phyloP scores from a whole-genome alignment of 2,797 vertebrate genomes.

The Bovichtus diacanthus region DNA sequence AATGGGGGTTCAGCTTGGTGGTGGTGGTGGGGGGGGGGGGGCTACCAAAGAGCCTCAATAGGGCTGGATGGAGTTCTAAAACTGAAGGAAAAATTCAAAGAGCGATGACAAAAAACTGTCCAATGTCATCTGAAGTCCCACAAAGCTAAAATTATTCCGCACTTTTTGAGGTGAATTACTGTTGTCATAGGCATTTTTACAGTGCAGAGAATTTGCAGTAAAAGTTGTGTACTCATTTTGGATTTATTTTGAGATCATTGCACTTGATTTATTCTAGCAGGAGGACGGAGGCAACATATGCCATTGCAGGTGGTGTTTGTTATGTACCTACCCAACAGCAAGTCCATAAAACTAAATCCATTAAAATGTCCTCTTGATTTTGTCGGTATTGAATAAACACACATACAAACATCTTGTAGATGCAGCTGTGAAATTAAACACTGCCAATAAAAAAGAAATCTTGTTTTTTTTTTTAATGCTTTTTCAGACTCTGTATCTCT shows the following conservation, averaged over 20 bases:
- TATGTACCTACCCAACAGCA: slow-evolving; percentile 41
- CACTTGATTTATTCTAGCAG: slow-evolving; percentile 43
- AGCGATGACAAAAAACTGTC: background rate
- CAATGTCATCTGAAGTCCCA: background rate
- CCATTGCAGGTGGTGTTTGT: slow-evolving; percentile 67
- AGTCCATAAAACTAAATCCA: slow-evolving; percentile 59
- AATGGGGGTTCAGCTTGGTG: background rate
- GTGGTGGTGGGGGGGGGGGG: background rate
- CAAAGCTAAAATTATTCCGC: background rate
- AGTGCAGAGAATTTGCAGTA: slow-evolving; percentile 8
- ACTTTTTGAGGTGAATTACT: background rate
- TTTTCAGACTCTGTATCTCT: slow-evolving; percentile 10
- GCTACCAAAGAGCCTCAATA: background rate
- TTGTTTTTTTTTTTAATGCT: background rate
- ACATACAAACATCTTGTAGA: slow-evolving; percentile 24
- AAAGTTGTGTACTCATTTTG: slow-evolving; percentile 30
- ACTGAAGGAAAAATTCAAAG: slow-evolving; percentile 6
- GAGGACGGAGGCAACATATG: slow-evolving; percentile 52
- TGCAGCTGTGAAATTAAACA: slow-evolving; percentile 39
- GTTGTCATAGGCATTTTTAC: background rate
- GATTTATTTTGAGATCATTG: slow-evolving; percentile 33
- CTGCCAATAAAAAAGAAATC: slow-evolving; percentile 27
- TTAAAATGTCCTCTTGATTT: slow-evolving; percentile 38
- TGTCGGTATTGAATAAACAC: slow-evolving; percentile 19
- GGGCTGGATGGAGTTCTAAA: background rate